phyloP scores from a whole-genome alignment of 2,797 vertebrate genomes.

The Hippoglossus hippoglossus region DNA sequence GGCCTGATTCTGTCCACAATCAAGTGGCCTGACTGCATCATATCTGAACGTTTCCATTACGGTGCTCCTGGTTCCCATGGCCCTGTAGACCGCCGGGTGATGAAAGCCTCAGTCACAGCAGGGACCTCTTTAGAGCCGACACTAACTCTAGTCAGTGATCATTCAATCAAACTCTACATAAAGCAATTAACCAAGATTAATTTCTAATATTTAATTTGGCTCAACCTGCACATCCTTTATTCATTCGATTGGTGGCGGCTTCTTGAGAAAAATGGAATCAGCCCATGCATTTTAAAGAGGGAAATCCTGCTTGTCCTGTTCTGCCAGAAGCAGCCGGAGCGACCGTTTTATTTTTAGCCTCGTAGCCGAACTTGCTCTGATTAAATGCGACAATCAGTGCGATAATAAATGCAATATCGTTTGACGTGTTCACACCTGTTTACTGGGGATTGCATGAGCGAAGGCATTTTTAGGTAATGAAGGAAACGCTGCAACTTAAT shows the following conservation, averaged over 20 bases:
- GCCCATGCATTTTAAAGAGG: not conserved
- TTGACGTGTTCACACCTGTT: not conserved
- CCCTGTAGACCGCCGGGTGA: conserved; percentile 14
- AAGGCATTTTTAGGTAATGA: too few relatives aligned
- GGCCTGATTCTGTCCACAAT: conserved; percentile 57
- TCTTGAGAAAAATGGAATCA: not conserved
- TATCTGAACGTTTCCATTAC: conserved; percentile 61
- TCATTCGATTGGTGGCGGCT: not conserved
- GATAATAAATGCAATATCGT: not conserved
- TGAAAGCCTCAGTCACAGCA: conserved; percentile 23
- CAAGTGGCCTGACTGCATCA: conserved; percentile 46
- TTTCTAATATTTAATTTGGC: conserved; percentile 14
- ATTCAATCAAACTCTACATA: conserved; percentile 29
- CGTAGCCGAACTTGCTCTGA: not conserved
- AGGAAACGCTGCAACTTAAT: too few relatives aligned
- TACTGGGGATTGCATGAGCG: not conserved
- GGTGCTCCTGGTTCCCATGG: conserved; percentile 42
- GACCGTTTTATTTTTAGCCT: conserved; percentile 23
- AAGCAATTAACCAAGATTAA: conserved; percentile 19
- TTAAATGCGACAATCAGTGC: conserved; percentile 12
- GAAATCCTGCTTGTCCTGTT: not conserved
- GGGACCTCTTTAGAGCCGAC: conserved; percentile 15
- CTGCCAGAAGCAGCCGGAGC: not conserved
- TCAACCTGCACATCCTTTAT: conserved; percentile 7
- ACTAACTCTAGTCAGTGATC: conserved; percentile 13